Evolutionary conservation across 2,888 invertebrate species (phyloP).

Genomic region (Lasius platythorax): DNA sequence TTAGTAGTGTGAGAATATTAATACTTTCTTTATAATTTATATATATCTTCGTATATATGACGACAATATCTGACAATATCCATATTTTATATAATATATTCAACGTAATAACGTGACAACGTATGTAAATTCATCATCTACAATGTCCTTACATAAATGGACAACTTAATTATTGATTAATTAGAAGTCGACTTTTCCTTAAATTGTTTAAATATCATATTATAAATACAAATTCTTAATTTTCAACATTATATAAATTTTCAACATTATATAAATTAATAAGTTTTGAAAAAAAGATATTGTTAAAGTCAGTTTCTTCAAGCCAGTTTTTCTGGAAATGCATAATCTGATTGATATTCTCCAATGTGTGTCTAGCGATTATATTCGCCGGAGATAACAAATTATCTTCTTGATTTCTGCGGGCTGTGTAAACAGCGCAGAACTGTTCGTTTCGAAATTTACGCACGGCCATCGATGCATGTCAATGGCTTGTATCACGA

Average conservation of each 20-base stretch:
- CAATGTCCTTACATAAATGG: background rate
- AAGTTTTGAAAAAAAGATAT: background rate
- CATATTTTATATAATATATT: background rate
- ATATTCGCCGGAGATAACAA: conserved; percentile 69
- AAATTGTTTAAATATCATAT: background rate
- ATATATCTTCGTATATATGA: background rate
- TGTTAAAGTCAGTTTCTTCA: background rate
- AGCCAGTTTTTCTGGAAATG: background rate
- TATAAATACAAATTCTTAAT: background rate
- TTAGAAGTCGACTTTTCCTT: background rate
- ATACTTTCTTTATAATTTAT: conserved; percentile 1
- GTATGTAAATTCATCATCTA: background rate
- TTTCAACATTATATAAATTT: background rate
- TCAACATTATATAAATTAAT: background rate
- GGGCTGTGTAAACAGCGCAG: conserved; percentile 26
- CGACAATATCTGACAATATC: background rate
- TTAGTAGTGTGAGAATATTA: too few species aligned
- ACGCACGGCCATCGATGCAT: conserved; percentile 31
- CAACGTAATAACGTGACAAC: background rate
- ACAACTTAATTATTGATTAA: background rate
- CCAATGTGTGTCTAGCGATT: conserved; percentile 33
- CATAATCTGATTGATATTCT: conserved; percentile 19
- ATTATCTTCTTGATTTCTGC: conserved; percentile 54
- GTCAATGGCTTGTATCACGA: conserved; percentile 45
- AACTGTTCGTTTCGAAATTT: conserved; percentile 23